Evolutionary conservation across 2,113 vertebrate species (phyloP).

Genomic region (Hystrix brachyura): DNA sequence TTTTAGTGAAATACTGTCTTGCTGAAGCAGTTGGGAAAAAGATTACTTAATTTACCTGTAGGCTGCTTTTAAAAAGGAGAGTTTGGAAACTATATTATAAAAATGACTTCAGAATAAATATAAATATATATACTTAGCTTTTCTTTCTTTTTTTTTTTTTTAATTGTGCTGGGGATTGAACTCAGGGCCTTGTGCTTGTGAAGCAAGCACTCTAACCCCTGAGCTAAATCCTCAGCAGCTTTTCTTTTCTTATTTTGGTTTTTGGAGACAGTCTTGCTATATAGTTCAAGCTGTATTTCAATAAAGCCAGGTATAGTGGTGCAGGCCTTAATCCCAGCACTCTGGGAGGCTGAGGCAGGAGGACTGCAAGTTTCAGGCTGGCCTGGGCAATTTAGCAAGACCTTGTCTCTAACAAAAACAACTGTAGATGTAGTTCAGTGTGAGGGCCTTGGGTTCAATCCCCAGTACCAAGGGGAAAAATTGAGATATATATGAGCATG

Average conservation of each 20-base stretch:
- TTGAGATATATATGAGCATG: neutral
- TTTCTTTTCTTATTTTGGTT: no score
- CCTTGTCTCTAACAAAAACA: neutral
- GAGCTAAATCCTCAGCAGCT: no score
- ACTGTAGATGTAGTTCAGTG: neutral
- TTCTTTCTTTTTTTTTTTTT: neutral
- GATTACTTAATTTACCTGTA: neutral
- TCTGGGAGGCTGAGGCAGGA: neutral
- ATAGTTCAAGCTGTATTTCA: neutral
- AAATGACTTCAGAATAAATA: conserved; percentile 9
- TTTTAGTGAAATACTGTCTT: neutral
- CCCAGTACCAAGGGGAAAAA: neutral
- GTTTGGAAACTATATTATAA: conserved; percentile 39
- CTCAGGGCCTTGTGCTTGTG: no score
- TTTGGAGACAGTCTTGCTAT: no score
- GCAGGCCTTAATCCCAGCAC: neutral
- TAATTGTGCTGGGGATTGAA: neutral
- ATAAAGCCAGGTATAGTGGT: neutral
- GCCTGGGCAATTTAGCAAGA: neutral
- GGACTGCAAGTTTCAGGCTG: neutral
- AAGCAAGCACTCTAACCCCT: no score
- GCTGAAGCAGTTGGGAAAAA: neutral
- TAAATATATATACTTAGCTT: neutral
- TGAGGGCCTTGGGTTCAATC: neutral
- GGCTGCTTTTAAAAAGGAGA: neutral